These are phyloP conservation scores for Lasioglossum villosulum DNA, from an alignment of 2,888 invertebrate genomes.

Conservation along the genomic window DNA sequence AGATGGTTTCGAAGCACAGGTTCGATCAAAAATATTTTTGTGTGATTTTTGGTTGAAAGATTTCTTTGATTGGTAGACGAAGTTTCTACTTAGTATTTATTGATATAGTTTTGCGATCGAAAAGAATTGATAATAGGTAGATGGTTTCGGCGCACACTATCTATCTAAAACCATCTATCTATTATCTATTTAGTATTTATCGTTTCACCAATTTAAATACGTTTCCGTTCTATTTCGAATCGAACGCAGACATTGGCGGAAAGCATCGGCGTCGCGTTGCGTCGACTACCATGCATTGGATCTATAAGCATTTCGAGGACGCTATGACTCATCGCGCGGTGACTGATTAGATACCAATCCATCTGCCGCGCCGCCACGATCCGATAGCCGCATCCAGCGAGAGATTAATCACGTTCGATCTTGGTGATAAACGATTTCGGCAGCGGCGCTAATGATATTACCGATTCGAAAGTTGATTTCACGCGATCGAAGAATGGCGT, in stretches of 20 bases:
- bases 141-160: no score
- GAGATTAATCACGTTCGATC: slow-evolving; percentile 69
- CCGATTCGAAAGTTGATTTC: slow-evolving; percentile 55
- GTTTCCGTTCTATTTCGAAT: neutral
- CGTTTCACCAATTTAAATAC: neutral
- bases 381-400: slow-evolving; percentile 61
- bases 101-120: no score
- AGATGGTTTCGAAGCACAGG: no score
- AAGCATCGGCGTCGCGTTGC: neutral
- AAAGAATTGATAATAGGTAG: no score
- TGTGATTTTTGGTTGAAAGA: no score
- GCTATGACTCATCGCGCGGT: slow-evolving; percentile 55
- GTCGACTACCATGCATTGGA: slow-evolving; percentile 25
- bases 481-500: neutral
- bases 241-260: neutral
- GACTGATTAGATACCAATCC: slow-evolving; percentile 73
- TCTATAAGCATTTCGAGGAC: slow-evolving; percentile 45
- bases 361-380: slow-evolving; percentile 65
- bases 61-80: no score
- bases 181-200: no score
- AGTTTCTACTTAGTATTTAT: no score
- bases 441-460: slow-evolving; percentile 59
- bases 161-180: no score
- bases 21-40: no score
- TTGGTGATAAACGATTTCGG: slow-evolving; percentile 68